Conservation (phyloP, 2,888 invertebrate genomes). For the Seira musarum region DNA sequence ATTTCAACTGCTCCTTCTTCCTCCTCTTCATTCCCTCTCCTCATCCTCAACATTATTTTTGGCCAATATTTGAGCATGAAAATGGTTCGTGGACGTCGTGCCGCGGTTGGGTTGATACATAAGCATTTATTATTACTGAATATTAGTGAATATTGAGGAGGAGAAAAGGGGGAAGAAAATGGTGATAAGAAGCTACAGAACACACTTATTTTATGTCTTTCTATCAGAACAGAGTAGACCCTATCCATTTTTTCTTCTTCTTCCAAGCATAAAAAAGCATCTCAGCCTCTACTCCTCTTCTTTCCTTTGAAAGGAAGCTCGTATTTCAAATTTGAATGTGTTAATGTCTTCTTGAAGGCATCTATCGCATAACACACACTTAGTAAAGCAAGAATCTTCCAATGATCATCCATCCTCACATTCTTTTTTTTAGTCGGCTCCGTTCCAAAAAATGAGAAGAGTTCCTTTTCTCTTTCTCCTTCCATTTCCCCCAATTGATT, state of each 20-base stretch:
- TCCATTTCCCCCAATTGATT: slow-evolving; percentile 12
- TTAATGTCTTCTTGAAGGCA: slow-evolving; percentile 45
- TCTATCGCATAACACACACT: slow-evolving; percentile 13
- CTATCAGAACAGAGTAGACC: not conserved
- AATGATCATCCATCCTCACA: not conserved
- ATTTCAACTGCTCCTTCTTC: not conserved
- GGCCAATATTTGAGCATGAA: not conserved
- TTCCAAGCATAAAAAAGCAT: slow-evolving; percentile 11
- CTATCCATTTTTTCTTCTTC: slow-evolving; percentile 9
- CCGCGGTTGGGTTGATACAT: not conserved
- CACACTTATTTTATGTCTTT: slow-evolving; percentile 25
- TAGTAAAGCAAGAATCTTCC: not conserved
- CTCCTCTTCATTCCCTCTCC: not conserved
- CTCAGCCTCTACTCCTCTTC: slow-evolving; percentile 1
- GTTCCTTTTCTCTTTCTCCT: slow-evolving; percentile 35
- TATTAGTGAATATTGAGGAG: slow-evolving; percentile 17
- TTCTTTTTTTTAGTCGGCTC: slow-evolving; percentile 36
- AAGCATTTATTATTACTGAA: slow-evolving; percentile 17
- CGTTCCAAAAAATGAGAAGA: slow-evolving; percentile 54
- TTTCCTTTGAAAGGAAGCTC: slow-evolving; percentile 40
- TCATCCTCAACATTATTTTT: not conserved
- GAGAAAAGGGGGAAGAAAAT: not conserved
- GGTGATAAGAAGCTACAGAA: slow-evolving; percentile 21
- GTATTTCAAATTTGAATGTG: slow-evolving; percentile 66
- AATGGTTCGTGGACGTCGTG: not conserved